Evolutionary conservation across 2,888 invertebrate genomes (phyloP).

Genomic region (Plebejus argus): DNA sequence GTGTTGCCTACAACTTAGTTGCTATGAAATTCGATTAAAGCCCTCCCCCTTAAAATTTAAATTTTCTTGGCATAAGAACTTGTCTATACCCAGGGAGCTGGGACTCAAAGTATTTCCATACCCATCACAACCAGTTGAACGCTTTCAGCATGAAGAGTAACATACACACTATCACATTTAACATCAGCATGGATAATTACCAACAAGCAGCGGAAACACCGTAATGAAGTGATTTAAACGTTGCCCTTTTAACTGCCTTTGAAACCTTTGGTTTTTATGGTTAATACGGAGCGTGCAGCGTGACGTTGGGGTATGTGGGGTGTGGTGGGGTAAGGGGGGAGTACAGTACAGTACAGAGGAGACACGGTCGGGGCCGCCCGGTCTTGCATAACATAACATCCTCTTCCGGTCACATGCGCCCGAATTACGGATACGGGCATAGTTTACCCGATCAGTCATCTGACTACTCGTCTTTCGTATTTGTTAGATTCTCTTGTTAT

Average conservation of each 20-base stretch:
- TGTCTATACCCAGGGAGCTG: too few species aligned
- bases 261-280: slow-evolving; percentile 31
- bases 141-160: too few species aligned
- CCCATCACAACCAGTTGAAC: too few species aligned
- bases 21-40: too few species aligned
- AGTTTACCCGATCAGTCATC: not conserved
- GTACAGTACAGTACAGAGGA: slow-evolving; percentile 38
- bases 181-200: too few species aligned
- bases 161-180: not conserved
- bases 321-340: not conserved
- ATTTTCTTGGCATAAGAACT: too few species aligned
- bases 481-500: not conserved
- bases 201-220: not conserved
- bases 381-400: slow-evolving; percentile 58
- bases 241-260: slow-evolving; percentile 20
- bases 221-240: not conserved
- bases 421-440: not conserved
- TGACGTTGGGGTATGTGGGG: not conserved
- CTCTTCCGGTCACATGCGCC: slow-evolving; percentile 44
- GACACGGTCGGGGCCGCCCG: slow-evolving; percentile 47
- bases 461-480: not conserved
- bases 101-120: too few species aligned
- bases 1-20: too few species aligned
- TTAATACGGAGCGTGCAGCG: slow-evolving; percentile 6
- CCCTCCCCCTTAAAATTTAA: too few species aligned